Base-by-base conservation (phyloP, 2,113 vertebrate species). In the Gymnarchus niloticus region DNA sequence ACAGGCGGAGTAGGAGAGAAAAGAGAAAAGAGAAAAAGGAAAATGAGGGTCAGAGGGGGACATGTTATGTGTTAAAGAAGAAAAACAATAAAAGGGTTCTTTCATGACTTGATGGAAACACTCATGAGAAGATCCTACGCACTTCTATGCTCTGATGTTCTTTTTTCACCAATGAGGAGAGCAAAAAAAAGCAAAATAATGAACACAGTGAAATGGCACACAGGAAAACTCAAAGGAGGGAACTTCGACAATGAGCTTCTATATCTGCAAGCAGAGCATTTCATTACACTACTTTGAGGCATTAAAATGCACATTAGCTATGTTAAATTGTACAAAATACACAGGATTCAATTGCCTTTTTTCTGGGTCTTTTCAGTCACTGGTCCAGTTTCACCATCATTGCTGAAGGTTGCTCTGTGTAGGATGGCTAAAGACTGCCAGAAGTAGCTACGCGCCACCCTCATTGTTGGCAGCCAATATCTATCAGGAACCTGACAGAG, bases 61-160 rank as follows among this genome's bases (percentile, higher is more conserved):
- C 89, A 95, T 94, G 94, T 95, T 94, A 95, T 93, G 94, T 96
- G 96, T 96, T 96, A 96, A 95, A 94, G 91, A 93, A 93, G 93
- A 96, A 95, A 95, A 93, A 95, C 94, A 94, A 95, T 92, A 92
- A 95, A 93, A 94, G 94, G 93, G 94, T 93, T 94, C 93, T 95
- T 91, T 92, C 92, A 94, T 95, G 93, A 92, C 91, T 93, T 83
- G 92, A 93, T 95, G 92, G 44, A 92, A 94, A 93, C 90, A 92
- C 92, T 93, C 93, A 86, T 87, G 90, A 94, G 91, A 90, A 88
- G 92, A 88, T 92, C 90, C 91, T 89, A 88, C 87, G 88, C 92
- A 91, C 87, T 87, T 91, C 23, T 19, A 48, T 89, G 86, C 88
- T 90, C n/a, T n/a, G n/a, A n/a, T n/a, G n/a, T n/a, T n/a, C n/a